Evolutionary conservation across 2,888 invertebrate genomes (phyloP).

Genomic region (Acleris laterana): DNA sequence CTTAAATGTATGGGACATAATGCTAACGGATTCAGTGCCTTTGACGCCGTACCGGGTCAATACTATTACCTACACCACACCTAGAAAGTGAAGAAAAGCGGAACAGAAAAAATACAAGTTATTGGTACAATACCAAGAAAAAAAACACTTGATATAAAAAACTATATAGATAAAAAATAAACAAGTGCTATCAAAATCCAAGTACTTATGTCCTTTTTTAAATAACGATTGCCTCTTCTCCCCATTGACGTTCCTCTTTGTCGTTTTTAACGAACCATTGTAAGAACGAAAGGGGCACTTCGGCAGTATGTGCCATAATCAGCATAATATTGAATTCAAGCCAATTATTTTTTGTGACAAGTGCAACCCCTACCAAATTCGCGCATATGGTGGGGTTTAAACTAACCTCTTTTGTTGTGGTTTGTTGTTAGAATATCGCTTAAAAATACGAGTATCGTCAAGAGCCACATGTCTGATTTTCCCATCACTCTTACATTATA

Average conservation of each 20-base stretch:
- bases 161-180: too few relatives aligned
- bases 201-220: neutral
- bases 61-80: too few relatives aligned
- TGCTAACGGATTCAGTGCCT: too few relatives aligned
- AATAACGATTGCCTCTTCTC: neutral
- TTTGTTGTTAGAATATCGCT: conserved; percentile 44
- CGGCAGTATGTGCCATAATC: conserved; percentile 61
- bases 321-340: conserved; percentile 67
- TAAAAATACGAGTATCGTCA: conserved; percentile 37
- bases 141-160: too few relatives aligned
- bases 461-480: conserved; percentile 48
- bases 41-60: too few relatives aligned
- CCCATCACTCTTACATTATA: conserved; percentile 49
- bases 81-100: too few relatives aligned
- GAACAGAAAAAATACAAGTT: too few relatives aligned
- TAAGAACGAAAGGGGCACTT: conserved; percentile 40
- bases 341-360: conserved; percentile 69
- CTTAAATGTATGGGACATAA: too few relatives aligned
- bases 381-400: conserved; percentile 69
- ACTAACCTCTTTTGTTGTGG: conserved; percentile 44
- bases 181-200: too few relatives aligned
- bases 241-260: conserved; percentile 37
- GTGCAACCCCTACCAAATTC: conserved; percentile 59
- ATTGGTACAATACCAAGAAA: too few relatives aligned
- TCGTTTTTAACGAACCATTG: conserved; percentile 71